Evolutionary conservation across 2,797 vertebrate species (phyloP).

Genomic region (Tangara arthus): DNA sequence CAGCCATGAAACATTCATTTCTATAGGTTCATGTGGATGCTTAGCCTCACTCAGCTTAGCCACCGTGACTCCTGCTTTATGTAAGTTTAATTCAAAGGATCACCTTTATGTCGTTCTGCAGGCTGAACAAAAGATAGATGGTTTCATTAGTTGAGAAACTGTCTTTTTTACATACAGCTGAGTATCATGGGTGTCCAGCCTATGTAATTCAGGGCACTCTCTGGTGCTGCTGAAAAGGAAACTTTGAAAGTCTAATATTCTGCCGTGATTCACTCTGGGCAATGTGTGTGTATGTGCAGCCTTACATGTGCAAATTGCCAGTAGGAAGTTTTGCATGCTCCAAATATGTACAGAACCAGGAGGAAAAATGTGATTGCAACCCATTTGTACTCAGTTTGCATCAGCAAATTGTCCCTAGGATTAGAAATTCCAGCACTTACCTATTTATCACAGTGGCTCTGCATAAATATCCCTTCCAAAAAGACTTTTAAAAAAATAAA

Average conservation of each 20-base stretch:
- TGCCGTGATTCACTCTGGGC: neutral
- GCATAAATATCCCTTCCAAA: neutral
- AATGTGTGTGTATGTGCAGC: neutral
- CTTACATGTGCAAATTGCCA: neutral
- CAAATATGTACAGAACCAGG: neutral
- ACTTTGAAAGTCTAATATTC: neutral
- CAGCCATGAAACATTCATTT: conserved; percentile 53
- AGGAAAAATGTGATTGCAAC: neutral
- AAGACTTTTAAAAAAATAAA: neutral
- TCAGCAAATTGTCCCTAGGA: neutral
- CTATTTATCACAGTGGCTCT: neutral
- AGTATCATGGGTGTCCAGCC: neutral
- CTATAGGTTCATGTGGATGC: conserved; percentile 26
- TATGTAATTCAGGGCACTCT: neutral
- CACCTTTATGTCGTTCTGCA: neutral
- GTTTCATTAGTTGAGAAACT: conserved; percentile 17
- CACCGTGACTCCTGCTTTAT: neutral
- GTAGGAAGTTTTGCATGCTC: neutral
- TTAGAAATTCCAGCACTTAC: neutral
- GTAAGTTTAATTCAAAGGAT: conserved; percentile 50
- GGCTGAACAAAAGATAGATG: neutral
- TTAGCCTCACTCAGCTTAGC: neutral
- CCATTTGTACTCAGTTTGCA: neutral
- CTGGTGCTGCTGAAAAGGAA: neutral
- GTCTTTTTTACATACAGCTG: conserved; percentile 32